Percentiles rank a stretch among this genome's conserved stretches.
These are phyloP conservation scores for Drosophila buzzatii DNA, from an alignment of 2,888 invertebrate species.

Conservation along the genomic window DNA sequence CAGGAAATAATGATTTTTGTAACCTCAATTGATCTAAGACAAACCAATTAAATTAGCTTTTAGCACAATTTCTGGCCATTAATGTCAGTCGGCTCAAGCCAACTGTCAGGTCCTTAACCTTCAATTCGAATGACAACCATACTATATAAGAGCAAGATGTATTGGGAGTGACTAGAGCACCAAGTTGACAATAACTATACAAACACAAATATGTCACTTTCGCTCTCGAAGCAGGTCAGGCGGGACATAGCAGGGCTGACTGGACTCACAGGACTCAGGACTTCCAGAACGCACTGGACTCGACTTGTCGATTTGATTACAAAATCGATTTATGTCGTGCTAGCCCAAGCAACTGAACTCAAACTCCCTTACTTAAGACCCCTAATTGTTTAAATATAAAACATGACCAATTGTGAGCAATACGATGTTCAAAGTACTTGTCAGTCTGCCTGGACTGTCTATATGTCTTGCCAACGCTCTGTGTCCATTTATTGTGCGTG, in stretches of 20 bases:
- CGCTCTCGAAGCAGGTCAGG: constrained; percentile 58
- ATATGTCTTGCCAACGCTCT: constrained; percentile 17
- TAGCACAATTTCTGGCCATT: constrained; percentile 3
- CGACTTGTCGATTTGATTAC: constrained; percentile 68
- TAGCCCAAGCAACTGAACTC: constrained; percentile 35
- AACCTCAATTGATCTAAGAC: not conserved
- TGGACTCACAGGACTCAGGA: constrained; percentile 17
- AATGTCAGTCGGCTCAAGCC: constrained; percentile 12
- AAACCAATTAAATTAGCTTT: constrained; percentile 14
- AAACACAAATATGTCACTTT: constrained; percentile 69
- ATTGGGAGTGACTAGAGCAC: constrained; percentile 3
- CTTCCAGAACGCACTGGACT: constrained; percentile 1
- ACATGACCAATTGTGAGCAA: constrained; percentile 45
- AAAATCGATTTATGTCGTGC: constrained; percentile 72
- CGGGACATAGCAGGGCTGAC: constrained; percentile 6
- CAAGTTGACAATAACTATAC: not conserved
- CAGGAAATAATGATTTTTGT: not conserved
- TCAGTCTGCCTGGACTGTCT: constrained; percentile 16
- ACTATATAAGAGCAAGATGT: not conserved
- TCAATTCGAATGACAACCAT: constrained; percentile 33
- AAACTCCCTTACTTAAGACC: constrained; percentile 16
- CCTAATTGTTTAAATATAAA: constrained; percentile 60
- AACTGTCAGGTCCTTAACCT: constrained; percentile 67
- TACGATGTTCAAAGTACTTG: constrained; percentile 20
- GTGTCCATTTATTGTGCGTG: constrained; percentile 68